These are phyloP conservation scores for Tenthredo amoena DNA, from an alignment of 2,888 invertebrate genomes.

Conservation along the genomic window DNA sequence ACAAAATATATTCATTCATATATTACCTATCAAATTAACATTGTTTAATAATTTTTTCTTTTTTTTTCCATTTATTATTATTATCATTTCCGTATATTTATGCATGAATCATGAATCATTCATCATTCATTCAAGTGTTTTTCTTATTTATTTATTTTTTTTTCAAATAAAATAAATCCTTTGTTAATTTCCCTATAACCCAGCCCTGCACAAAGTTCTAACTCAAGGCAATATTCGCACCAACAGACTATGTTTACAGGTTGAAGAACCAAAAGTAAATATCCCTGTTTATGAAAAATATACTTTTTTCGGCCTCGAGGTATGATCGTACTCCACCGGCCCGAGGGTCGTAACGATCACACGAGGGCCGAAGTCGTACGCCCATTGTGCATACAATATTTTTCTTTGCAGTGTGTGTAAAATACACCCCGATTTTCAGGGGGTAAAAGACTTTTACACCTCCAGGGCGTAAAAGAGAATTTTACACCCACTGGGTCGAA, in stretches of 20 bases:
- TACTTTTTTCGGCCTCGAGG: background rate
- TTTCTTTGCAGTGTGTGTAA: no score
- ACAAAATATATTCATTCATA: conserved; percentile 77
- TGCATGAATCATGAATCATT: conserved; percentile 60
- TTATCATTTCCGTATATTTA: conserved; percentile 68
- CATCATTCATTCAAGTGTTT: conserved; percentile 65
- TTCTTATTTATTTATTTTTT: conserved; percentile 62
- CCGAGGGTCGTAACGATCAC: no score
- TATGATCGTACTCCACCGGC: no score
- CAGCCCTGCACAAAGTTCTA: conserved; percentile 64
- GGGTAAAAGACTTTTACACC: no score
- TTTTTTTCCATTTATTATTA: conserved; percentile 60
- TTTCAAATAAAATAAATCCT: conserved; percentile 74
- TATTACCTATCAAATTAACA: conserved; percentile 77
- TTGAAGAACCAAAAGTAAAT: background rate
- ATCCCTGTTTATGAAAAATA: conserved; percentile 6
- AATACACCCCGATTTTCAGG: no score
- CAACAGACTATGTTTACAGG: conserved; percentile 64
- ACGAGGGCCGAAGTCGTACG: no score
- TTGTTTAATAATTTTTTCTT: conserved; percentile 64
- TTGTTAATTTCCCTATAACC: conserved; percentile 67
- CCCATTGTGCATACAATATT: no score
- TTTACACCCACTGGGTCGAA: no score
- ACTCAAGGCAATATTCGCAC: conserved; percentile 62
- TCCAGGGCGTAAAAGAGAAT: no score